Conservation (phyloP, 2,113 vertebrate genomes). For the Esox niger region DNA sequence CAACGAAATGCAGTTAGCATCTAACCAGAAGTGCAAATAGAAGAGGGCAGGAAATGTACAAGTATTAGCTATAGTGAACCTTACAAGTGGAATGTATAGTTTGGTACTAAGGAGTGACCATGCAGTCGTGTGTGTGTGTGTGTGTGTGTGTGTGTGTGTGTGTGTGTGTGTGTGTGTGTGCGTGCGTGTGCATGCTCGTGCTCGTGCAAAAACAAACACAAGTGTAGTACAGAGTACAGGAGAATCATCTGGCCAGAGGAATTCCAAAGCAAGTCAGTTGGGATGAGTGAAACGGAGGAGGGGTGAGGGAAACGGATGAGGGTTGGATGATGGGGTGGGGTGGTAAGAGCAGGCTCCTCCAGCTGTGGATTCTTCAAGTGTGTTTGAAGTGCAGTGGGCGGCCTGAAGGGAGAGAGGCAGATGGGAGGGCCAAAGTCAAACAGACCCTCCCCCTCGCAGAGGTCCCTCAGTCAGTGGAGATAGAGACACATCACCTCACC, state of each 20-base stretch:
- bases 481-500: too few relatives aligned
- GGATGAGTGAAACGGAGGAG: not conserved
- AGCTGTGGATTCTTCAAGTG: conserved; percentile 46
- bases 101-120: too few relatives aligned
- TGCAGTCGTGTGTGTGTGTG: too few relatives aligned
- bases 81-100: too few relatives aligned
- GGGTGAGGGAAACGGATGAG: conserved; percentile 17
- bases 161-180: too few relatives aligned
- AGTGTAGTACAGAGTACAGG: not conserved
- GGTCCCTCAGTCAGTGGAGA: too few relatives aligned
- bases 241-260: not conserved
- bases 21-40: not conserved
- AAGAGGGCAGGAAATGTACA: not conserved
- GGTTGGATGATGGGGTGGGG: conserved; percentile 2
- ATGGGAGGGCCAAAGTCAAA: not conserved
- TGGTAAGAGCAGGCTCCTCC: too few relatives aligned
- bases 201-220: not conserved
- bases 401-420: not conserved
- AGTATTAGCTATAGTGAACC: too few relatives aligned
- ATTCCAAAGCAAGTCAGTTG: not conserved
- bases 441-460: too few relatives aligned
- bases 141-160: too few relatives aligned
- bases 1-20: too few relatives aligned
- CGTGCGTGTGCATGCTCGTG: too few relatives aligned
- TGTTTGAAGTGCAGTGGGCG: conserved; percentile 43